Conservation (phyloP, 2,888 invertebrate genomes). For the Endotricha flammealis region DNA sequence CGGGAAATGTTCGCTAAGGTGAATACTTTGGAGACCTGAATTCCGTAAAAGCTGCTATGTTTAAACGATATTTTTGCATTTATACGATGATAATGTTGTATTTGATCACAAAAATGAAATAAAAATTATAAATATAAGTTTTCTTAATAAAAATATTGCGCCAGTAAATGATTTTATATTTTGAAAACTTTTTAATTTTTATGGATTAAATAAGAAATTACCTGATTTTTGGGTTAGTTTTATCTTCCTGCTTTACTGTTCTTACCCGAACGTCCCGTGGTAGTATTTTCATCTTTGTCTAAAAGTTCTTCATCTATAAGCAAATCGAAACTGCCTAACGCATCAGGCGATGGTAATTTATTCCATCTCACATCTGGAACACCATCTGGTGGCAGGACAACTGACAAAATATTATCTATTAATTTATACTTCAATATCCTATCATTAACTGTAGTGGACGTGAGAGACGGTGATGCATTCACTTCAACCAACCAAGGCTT, state of each 20-base stretch:
- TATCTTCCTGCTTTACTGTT: conserved; percentile 34
- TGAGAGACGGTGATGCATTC: conserved; percentile 96
- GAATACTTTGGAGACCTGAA: neutral
- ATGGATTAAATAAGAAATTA: no score
- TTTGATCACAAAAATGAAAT: no score
- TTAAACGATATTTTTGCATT: neutral
- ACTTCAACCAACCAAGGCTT: conserved; percentile 97
- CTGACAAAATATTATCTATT: conserved; percentile 93
- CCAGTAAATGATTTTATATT: no score
- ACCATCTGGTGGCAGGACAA: conserved; percentile 92
- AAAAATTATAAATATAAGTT: no score
- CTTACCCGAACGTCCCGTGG: conserved; percentile 31
- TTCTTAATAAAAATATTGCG: no score
- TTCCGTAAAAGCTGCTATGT: neutral
- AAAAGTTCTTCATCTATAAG: conserved; percentile 90
- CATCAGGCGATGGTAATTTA: conserved; percentile 85
- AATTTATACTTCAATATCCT: conserved; percentile 95
- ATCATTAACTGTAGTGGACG: conserved; percentile 96
- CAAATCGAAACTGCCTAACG: conserved; percentile 90
- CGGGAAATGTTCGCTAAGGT: conserved; percentile 7
- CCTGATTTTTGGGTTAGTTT: no score
- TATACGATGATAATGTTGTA: no score
- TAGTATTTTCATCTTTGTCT: conserved; percentile 77
- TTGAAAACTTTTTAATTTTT: no score
- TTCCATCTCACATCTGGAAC: conserved; percentile 94